phyloP scores from a whole-genome alignment of 2,888 invertebrate genomes.

The Sphecodes monilicornis region DNA sequence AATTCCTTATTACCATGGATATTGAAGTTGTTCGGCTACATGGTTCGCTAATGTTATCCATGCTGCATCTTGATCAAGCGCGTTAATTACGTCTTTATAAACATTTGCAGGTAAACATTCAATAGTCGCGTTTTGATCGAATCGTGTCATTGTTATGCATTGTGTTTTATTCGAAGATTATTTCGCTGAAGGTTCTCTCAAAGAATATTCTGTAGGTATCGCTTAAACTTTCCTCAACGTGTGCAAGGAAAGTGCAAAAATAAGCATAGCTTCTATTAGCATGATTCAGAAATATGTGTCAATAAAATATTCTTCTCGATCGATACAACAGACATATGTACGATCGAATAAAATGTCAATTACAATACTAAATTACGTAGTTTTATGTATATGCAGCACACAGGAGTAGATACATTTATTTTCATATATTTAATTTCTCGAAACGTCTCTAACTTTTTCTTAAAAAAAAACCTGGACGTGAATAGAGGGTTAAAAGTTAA shows the following conservation, averaged over 20 bases:
- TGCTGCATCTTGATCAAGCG: conserved; percentile 67
- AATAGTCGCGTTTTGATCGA: conserved; percentile 69
- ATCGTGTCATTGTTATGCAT: conserved; percentile 66
- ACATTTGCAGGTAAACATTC: conserved; percentile 68
- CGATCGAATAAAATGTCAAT: neutral
- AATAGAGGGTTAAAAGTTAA: neutral
- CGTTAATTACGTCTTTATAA: conserved; percentile 72
- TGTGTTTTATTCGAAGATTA: neutral
- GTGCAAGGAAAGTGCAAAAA: conserved; percentile 12
- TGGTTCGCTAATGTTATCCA: conserved; percentile 74
- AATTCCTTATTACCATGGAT: conserved; percentile 66
- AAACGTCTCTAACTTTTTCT: neutral
- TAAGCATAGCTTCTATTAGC: neutral
- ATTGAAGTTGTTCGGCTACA: conserved; percentile 69
- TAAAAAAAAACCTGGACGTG: neutral
- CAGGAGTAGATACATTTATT: neutral
- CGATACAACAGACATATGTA: conserved; percentile 37
- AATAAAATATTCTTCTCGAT: conserved; percentile 34
- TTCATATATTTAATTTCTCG: neutral
- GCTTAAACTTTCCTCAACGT: neutral
- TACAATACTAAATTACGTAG: neutral
- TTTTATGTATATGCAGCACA: neutral
- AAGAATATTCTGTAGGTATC: neutral
- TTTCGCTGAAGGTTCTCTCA: neutral
- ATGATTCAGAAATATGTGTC: neutral